Conservation (phyloP, 2,113 vertebrate genomes). For the Tachysurus fulvidraco region DNA sequence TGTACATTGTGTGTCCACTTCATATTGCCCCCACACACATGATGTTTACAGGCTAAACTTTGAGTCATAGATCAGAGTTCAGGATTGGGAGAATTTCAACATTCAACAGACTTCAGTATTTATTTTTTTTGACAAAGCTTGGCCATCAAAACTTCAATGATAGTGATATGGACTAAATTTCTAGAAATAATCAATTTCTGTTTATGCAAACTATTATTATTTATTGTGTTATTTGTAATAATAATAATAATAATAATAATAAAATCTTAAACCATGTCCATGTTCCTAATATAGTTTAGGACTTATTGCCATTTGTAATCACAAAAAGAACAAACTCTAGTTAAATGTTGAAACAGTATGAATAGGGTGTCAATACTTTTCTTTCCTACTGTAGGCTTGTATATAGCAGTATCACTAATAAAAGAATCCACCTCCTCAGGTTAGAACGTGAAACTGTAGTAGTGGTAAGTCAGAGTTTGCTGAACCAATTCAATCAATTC, state of each 20-base stretch:
- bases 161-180: background rate
- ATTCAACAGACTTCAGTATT: background rate
- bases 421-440: background rate
- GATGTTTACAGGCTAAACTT: slow-evolving; percentile 27
- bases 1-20: background rate
- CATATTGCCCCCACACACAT: background rate
- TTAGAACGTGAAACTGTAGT: background rate
- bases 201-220: background rate
- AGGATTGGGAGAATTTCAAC: slow-evolving; percentile 14
- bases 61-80: slow-evolving; percentile 20
- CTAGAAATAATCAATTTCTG: background rate
- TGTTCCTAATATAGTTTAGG: background rate
- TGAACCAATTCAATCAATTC: background rate
- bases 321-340: background rate
- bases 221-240: background rate
- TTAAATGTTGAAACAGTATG: background rate
- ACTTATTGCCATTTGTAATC: background rate
- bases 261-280: background rate
- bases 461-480: background rate
- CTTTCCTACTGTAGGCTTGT: background rate
- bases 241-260: background rate
- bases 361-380: background rate
- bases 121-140: background rate
- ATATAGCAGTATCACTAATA: background rate
- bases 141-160: background rate